Evolutionary conservation across 2,113 vertebrate species (phyloP).

Genomic region (Cynopterus brachyotis): DNA sequence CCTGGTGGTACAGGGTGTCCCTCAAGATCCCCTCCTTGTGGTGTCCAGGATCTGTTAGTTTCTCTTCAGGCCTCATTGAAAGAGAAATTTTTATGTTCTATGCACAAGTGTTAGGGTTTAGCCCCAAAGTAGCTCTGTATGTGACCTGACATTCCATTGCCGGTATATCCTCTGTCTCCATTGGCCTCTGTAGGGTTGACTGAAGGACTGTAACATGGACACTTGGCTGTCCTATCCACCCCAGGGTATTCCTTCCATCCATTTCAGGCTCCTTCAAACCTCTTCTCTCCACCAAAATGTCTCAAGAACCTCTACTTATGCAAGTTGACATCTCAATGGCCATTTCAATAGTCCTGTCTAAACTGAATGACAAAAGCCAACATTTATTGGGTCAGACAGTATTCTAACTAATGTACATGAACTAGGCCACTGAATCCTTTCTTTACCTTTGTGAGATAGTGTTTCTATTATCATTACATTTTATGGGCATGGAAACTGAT

Average conservation of each 20-base stretch:
- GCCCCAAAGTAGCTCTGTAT: background rate
- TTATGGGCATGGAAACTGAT: background rate
- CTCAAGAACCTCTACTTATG: background rate
- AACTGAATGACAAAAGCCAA: background rate
- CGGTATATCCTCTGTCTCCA: background rate
- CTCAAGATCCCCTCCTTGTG: background rate
- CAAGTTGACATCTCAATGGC: background rate
- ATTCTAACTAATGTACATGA: background rate
- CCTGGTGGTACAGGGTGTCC: background rate
- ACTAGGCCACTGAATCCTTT: background rate
- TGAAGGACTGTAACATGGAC: too few species aligned
- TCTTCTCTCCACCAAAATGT: background rate
- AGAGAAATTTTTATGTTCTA: background rate
- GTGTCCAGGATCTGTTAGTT: background rate
- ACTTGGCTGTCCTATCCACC: background rate
- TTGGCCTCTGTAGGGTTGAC: rapidly evolving
- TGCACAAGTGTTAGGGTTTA: background rate
- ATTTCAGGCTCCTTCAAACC: background rate
- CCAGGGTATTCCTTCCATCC: background rate
- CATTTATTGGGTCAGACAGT: background rate
- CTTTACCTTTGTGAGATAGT: background rate
- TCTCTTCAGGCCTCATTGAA: background rate
- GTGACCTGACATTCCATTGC: background rate
- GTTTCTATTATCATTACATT: background rate
- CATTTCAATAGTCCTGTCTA: background rate